These are phyloP conservation scores for Aphodius sticticus DNA, from an alignment of 2,888 invertebrate genomes.

Conservation along the genomic window DNA sequence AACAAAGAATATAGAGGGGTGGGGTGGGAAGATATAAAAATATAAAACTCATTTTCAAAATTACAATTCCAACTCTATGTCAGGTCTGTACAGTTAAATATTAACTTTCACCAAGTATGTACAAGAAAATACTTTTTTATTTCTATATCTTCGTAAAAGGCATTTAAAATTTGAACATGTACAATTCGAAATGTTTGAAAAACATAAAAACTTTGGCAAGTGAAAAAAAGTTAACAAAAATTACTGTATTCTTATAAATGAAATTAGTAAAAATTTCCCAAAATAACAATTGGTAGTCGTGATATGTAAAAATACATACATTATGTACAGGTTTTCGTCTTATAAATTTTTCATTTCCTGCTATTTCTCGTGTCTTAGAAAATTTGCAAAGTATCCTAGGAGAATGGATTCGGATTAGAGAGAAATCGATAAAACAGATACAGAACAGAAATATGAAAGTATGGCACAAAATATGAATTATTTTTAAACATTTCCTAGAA, in stretches of 20 bases:
- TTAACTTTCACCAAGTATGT: slow-evolving; percentile 8
- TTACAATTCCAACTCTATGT: background rate
- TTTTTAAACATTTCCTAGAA: slow-evolving; percentile 33
- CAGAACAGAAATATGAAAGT: slow-evolving; percentile 9
- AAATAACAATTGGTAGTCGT: slow-evolving; percentile 33
- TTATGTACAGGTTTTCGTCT: slow-evolving; percentile 41
- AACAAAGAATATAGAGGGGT: slow-evolving; percentile 25
- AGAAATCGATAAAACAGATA: slow-evolving; percentile 19
- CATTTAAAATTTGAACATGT: slow-evolving; percentile 22
- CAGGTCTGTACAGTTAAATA: slow-evolving; percentile 18
- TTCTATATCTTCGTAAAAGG: slow-evolving; percentile 27
- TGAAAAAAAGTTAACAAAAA: slow-evolving; percentile 35
- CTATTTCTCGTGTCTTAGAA: slow-evolving; percentile 32
- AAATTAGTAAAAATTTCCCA: slow-evolving; percentile 37
- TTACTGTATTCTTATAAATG: slow-evolving; percentile 31
- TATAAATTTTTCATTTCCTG: slow-evolving; percentile 28
- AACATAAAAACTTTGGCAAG: slow-evolving; percentile 34
- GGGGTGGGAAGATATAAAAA: slow-evolving; percentile 24
- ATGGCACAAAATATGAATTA: slow-evolving; percentile 32
- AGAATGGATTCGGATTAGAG: slow-evolving; percentile 8
- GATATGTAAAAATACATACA: slow-evolving; percentile 48
- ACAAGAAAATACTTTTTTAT: slow-evolving; percentile 22
- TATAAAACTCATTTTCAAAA: slow-evolving; percentile 4
- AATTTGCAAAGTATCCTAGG: slow-evolving; percentile 13
- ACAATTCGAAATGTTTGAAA: slow-evolving; percentile 11